Conservation (phyloP, 53 echinoderm and acorn worm genomes). For the Arbacia lixula region DNA sequence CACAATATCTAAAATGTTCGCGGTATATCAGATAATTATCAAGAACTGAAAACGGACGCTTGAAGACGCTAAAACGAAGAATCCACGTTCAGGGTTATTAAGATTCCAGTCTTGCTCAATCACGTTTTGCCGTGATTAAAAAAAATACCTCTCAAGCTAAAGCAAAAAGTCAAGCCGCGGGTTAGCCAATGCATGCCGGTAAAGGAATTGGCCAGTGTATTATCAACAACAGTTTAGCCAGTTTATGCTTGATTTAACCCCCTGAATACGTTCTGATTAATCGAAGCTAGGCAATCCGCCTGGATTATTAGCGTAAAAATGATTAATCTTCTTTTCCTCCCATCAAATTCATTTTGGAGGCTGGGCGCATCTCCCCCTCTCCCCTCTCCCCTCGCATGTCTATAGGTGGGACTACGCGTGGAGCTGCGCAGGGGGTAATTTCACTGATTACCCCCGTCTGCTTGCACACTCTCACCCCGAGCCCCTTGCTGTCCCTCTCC, state of each 20-base stretch:
- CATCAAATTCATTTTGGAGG: constrained; percentile 45
- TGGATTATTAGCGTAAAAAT: constrained; percentile 48
- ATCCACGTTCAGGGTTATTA: too few relatives aligned
- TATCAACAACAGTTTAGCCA: constrained; percentile 52
- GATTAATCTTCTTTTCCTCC: constrained; percentile 40
- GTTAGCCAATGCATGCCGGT: too few relatives aligned
- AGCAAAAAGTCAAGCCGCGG: too few relatives aligned
- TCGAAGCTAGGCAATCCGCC: constrained; percentile 42
- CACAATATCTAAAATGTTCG: too few relatives aligned
- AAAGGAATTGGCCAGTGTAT: not conserved
- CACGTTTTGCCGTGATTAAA: too few relatives aligned
- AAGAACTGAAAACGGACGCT: too few relatives aligned
- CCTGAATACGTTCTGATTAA: constrained; percentile 48
- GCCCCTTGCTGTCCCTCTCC: not conserved
- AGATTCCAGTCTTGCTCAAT: too few relatives aligned
- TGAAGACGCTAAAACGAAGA: too few relatives aligned
- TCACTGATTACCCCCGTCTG: constrained; percentile 37
- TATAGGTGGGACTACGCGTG: constrained; percentile 5
- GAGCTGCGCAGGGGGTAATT: constrained; percentile 41
- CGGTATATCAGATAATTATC: too few relatives aligned
- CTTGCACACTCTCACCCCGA: not conserved
- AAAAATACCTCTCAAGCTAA: too few relatives aligned
- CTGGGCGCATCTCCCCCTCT: not conserved
- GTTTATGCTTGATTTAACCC: constrained; percentile 42
- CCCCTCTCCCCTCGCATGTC: constrained; percentile 7